Base-by-base conservation (phyloP, 2,888 invertebrate genomes). In the Endomychus coccineus region DNA sequence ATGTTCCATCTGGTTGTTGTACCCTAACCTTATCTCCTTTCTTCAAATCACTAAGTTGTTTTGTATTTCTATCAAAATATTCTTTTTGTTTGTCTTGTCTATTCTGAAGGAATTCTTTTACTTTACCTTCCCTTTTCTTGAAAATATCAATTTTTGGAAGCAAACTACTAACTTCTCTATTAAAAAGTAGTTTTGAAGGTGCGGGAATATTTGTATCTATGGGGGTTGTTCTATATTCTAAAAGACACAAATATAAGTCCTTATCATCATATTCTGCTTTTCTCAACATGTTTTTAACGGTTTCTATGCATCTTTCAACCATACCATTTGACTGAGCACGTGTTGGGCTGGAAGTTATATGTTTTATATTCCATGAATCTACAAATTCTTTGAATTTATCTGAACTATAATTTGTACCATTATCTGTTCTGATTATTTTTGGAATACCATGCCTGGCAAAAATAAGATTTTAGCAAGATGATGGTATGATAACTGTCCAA, bases 201-300 rank as follows among this genome's bases (percentile, higher is more conserved):
- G 29, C 14, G 7, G 14, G 14, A 4, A 29, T 4, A n/a, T 29
- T 17, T 16, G 16, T 10, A 22, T 32, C 19, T n/a, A 41, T 30
- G n/a, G 42, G 39, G 13, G 41, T 43, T 22, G 44, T 48, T 16
- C 44, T 32, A 1, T 41, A 39, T 13, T 48, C 36, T n/a, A 48
- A 36, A 11, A 50, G 23, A 5, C 40, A 43, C 36, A 47, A 15
- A 17, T 43, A 32, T 6, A 33, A 28, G 19, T 48, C 46, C 27
- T 28, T 40, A 27, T 33, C 35, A 25, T 46, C 44, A 5, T 41
- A 39, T 5, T 23, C 22, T n/a, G 38, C 33, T 27, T 33, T 33
- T 27, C 12, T 10, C 5, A 33, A 5, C 13, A 27, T 33, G 6
- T 24, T 33, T 27, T 33, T 33, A 13, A 27, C 15, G 12, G 11